Evolutionary conservation across 2,888 invertebrate genomes (phyloP).

Genomic region (Congeria kusceri): DNA sequence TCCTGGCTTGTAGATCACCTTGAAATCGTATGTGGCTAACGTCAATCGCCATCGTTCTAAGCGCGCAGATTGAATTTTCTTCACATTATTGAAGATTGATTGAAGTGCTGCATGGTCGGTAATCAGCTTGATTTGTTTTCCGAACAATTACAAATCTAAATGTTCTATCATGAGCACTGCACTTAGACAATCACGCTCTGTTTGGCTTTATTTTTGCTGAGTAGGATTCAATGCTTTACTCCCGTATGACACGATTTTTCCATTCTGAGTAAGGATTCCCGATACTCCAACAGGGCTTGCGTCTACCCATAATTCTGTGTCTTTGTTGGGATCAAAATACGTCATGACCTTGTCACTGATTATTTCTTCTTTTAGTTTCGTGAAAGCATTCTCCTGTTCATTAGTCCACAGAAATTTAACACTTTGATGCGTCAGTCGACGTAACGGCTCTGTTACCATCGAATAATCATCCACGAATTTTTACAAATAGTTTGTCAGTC

Average conservation of each 20-base stretch:
- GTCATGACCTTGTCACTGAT: no score
- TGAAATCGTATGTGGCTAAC: constrained; percentile 54
- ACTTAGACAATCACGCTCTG: constrained; percentile 8
- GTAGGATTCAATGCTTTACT: constrained; percentile 54
- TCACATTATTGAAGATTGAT: constrained; percentile 68
- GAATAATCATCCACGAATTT: no score
- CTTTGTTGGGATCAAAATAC: no score
- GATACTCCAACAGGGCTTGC: no score
- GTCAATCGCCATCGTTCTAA: constrained; percentile 57
- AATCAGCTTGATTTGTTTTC: constrained; percentile 64
- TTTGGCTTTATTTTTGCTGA: constrained; percentile 67
- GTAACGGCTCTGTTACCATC: no score
- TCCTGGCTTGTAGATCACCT: constrained; percentile 55
- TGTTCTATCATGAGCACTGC: constrained; percentile 68
- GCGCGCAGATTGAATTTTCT: constrained; percentile 57
- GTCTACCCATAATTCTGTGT: no score
- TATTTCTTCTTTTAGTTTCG: no score
- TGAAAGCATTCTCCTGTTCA: no score
- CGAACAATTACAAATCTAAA: constrained; percentile 71
- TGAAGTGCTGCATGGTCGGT: constrained; percentile 75
- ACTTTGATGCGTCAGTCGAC: no score
- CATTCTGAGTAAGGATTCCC: background rate
- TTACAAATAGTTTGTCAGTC: no score
- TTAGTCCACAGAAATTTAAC: no score
- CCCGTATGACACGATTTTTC: constrained; percentile 34